phyloP scores from a whole-genome alignment of 2,113 vertebrate species.

The Marmota monax region DNA sequence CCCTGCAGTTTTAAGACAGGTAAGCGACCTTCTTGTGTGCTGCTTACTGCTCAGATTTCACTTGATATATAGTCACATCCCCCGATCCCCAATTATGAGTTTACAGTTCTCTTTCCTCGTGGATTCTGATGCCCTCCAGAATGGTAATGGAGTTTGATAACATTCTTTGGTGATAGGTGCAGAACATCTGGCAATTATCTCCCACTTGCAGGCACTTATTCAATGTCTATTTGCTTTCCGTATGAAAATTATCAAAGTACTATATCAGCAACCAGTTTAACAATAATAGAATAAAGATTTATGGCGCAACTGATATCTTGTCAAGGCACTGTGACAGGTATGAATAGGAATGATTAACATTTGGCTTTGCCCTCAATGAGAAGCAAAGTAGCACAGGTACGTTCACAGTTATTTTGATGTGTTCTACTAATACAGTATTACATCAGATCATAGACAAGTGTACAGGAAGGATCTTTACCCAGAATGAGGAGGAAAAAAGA shows the following conservation, averaged over 20 bases:
- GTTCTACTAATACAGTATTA: not conserved
- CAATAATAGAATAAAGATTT: not conserved
- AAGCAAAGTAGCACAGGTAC: not conserved
- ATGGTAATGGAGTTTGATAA: not conserved
- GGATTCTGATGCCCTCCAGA: not conserved
- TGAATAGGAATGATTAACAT: not conserved
- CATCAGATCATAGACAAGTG: accelerated
- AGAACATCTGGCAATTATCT: not conserved
- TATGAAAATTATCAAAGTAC: not conserved
- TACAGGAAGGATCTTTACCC: not conserved
- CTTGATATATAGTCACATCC: not conserved
- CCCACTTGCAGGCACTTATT: not conserved
- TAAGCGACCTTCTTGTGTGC: not conserved
- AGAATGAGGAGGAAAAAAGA: not conserved
- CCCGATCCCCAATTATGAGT: not conserved
- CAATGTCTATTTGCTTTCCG: not conserved
- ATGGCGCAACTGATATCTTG: not conserved
- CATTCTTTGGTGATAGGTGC: not conserved
- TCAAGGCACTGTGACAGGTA: not conserved
- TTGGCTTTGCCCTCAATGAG: not conserved
- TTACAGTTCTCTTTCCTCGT: not conserved
- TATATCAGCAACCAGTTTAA: not conserved
- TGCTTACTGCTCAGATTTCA: not conserved
- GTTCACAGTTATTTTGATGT: not conserved
- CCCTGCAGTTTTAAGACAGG: not conserved